phyloP scores from a whole-genome alignment of 2,888 invertebrate species.

The Hemithea aestivaria region DNA sequence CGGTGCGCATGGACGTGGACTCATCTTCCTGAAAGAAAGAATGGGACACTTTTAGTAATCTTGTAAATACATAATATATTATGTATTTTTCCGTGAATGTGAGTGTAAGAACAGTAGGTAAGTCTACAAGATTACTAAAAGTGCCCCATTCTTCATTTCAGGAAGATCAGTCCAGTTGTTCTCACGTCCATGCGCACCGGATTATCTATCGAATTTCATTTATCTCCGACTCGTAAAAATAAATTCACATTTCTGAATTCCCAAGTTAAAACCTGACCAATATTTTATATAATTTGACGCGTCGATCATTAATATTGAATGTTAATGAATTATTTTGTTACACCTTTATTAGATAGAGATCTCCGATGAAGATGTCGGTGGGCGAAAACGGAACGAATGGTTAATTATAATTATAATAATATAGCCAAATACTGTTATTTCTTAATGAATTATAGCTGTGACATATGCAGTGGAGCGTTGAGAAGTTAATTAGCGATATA shows the following conservation, averaged over 20 bases:
- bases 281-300: slow-evolving; percentile 29
- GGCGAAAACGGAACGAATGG: slow-evolving; percentile 24
- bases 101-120: no score
- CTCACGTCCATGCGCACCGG: no score
- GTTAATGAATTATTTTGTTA: slow-evolving; percentile 31
- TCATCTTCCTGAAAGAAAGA: no score
- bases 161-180: no score
- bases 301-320: slow-evolving; percentile 29
- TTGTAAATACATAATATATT: no score
- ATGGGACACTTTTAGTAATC: no score
- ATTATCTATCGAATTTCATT: slow-evolving; percentile 45
- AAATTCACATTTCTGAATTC: slow-evolving; percentile 30
- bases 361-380: slow-evolving; percentile 29
- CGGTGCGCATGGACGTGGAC: no score
- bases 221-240: slow-evolving; percentile 41
- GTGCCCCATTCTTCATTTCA: no score
- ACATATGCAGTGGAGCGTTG: slow-evolving; percentile 11
- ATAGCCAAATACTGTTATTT: slow-evolving; percentile 26
- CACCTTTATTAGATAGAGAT: slow-evolving; percentile 29
- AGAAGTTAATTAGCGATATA: slow-evolving; percentile 5
- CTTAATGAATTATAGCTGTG: slow-evolving; percentile 15
- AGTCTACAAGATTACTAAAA: no score
- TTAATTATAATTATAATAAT: slow-evolving; percentile 23
- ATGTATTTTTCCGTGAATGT: no score
- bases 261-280: slow-evolving; percentile 22